These are phyloP conservation scores for Acrocephalus scirpaceus DNA, from an alignment of 2,797 vertebrate species.

Conservation along the genomic window DNA sequence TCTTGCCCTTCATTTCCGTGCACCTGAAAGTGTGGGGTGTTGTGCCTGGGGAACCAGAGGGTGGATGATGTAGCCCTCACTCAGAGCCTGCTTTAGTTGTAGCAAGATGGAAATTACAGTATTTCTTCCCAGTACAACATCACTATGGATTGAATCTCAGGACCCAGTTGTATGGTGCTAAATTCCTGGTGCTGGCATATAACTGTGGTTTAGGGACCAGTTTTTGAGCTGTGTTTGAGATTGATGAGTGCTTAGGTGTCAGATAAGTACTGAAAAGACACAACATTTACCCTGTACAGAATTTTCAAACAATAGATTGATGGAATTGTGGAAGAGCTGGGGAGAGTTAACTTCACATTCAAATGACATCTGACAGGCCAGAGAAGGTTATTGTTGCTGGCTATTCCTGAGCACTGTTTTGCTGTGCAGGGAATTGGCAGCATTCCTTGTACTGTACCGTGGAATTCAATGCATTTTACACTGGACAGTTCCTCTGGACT, in stretches of 20 bases:
- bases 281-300: neutral
- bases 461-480: constrained; percentile 4
- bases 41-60: neutral
- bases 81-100: neutral
- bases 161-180: neutral
- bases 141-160: neutral
- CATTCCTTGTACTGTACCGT: neutral
- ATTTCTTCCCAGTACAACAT: neutral
- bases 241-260: neutral
- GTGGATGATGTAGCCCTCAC: neutral
- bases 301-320: neutral
- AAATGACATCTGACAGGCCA: neutral
- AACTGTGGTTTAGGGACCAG: neutral
- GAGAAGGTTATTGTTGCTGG: neutral
- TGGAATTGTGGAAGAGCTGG: neutral
- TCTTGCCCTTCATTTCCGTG: neutral
- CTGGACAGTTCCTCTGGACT: neutral
- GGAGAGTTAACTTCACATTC: neutral
- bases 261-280: neutral
- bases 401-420: neutral
- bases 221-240: neutral
- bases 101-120: neutral
- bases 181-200: neutral
- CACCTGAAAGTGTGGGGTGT: neutral
- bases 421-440: neutral